These are phyloP conservation scores for Chelonoidis abingdonii DNA, from an alignment of 2,113 vertebrate genomes.

Conservation along the genomic window DNA sequence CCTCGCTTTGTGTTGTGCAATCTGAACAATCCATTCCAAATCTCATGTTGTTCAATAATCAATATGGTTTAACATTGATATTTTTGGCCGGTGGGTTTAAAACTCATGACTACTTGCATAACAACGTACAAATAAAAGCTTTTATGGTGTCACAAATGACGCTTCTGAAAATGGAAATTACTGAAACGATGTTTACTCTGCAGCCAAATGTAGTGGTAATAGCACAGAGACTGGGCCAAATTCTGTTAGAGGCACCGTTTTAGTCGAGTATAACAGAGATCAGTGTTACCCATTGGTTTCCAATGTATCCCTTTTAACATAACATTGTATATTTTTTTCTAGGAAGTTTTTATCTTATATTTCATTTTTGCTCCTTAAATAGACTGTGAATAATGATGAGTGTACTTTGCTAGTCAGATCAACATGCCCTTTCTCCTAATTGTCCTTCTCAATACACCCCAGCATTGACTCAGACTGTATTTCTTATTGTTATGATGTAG, in stretches of 20 bases:
- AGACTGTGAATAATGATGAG: background rate
- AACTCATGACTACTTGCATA: accelerated
- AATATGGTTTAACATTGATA: accelerated
- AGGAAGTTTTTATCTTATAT: background rate
- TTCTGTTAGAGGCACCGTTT: background rate
- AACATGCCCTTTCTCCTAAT: background rate
- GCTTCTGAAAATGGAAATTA: accelerated
- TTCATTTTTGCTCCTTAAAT: background rate
- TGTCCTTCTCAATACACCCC: background rate
- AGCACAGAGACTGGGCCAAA: background rate
- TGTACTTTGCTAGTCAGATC: background rate
- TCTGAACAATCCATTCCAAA: background rate
- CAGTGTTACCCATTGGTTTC: background rate
- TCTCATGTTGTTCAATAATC: accelerated
- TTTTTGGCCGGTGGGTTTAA: accelerated
- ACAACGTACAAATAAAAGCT: background rate
- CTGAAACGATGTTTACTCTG: background rate
- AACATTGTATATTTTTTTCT: background rate
- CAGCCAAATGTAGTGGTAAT: background rate
- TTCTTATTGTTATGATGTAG: background rate
- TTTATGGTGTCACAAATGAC: accelerated
- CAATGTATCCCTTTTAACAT: background rate
- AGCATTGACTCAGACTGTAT: background rate
- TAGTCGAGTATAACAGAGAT: background rate
- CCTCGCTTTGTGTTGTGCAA: background rate